Conservation (phyloP, 1,140 invertebrate species). For the Calliphora vicina region DNA sequence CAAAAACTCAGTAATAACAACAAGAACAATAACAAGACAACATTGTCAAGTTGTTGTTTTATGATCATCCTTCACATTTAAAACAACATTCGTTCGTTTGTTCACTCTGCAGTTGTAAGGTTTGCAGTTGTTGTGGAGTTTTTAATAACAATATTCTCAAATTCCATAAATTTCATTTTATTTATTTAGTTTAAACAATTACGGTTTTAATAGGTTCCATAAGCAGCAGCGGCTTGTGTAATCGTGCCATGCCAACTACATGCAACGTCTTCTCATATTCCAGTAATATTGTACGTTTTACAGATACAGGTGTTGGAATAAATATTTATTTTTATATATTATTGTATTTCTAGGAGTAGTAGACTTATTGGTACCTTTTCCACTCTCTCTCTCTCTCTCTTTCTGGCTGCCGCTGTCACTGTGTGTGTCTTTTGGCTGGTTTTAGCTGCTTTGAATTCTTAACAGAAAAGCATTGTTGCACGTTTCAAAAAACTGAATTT, state of each 20-base stretch:
- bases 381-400: neutral
- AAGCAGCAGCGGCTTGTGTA: neutral
- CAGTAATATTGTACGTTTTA: too few species aligned
- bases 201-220: neutral
- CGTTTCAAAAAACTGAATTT: neutral
- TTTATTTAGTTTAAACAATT: neutral
- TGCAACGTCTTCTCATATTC: neutral
- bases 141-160: neutral
- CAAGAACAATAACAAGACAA: neutral
- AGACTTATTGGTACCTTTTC: slow-evolving; percentile 16
- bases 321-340: neutral
- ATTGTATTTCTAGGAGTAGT: neutral
- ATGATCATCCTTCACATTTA: neutral
- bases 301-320: neutral
- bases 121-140: neutral
- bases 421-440: neutral
- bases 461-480: slow-evolving; percentile 17
- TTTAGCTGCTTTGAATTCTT: neutral
- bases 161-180: neutral
- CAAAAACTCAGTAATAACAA: neutral
- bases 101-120: neutral
- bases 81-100: neutral
- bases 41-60: slow-evolving; percentile 16
- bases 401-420: neutral
- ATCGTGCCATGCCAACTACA: neutral